Evolutionary conservation across 2,113 vertebrate species (phyloP), one percentile per base, ranked within the genome.

Genomic region (Urocolius indicus): DNA sequence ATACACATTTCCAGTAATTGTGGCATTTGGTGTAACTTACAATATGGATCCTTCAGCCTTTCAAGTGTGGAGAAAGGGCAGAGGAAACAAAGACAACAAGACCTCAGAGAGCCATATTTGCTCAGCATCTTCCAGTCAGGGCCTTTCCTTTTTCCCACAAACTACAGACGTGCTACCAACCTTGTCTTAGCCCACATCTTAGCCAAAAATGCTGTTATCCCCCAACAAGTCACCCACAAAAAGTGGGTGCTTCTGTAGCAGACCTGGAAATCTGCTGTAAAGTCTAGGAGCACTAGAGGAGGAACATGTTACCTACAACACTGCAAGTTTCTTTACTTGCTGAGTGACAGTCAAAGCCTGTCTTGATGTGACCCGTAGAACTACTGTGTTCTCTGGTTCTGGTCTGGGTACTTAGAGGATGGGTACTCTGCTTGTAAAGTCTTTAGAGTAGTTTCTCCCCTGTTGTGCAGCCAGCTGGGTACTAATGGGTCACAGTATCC

Each of bases 1-100:
- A 95, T 63, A 23, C 79, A 55, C 18, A 1, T 81, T 97, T 97
- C 95, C 95, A 95, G 88, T 75, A 89, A 92, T 95, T 93, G 90
- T 87, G 54, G 32, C 57, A 10, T 69, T 66, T 59, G 30, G 7
- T 80, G 5, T 48, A 34, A 77, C 30, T 90, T 48, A 80, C 32
- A 88, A 18, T 32, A 61, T 30, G 61, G 57, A 67, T 72, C 52
- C 51, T 63, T 48, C 61, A 88, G 51, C 21, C 79, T 88, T 81
- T 92, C 41, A 74, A 58, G 63, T 16, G 20, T 16, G 16, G 55
- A 61, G 34, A 80, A 95, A 55, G 38, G 22, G 38, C 55, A 90
- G 55, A 58, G 90, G 85, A 88, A 92, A 48, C 34, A n/a, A 73
- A 77, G 43, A 16, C 36, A 90, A 26, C 0, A 72, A 38, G 74